Evolutionary conservation across 2,797 vertebrate species (phyloP).

Genomic region (Adelosebastes latens): DNA sequence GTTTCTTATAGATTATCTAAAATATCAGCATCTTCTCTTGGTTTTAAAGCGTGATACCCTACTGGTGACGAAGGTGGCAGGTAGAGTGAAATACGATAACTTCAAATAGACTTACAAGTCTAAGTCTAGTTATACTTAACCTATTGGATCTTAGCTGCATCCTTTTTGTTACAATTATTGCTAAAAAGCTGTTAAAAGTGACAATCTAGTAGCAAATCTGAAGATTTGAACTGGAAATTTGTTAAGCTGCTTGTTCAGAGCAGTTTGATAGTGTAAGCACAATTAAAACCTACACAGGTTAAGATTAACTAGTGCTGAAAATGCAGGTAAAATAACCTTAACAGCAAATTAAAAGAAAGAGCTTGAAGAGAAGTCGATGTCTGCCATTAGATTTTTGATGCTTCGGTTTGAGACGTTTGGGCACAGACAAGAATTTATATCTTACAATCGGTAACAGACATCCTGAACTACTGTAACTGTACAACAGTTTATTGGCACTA

Average conservation of each 20-base stretch:
- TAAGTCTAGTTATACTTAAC: conserved; percentile 62
- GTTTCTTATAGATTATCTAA: conserved; percentile 63
- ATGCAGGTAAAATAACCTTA: conserved; percentile 55
- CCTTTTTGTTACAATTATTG: conserved; percentile 39
- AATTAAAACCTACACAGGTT: conserved; percentile 49
- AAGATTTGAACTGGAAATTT: conserved; percentile 6
- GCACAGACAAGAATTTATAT: background rate
- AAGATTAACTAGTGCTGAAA: conserved; percentile 51
- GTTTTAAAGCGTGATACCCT: conserved; percentile 69
- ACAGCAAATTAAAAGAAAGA: conserved; percentile 36
- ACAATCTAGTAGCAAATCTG: conserved; percentile 55
- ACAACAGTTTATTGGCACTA: conserved; percentile 36
- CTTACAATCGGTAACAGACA: conserved; percentile 22
- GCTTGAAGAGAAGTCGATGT: background rate
- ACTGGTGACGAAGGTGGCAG: conserved; percentile 39
- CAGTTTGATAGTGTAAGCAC: conserved; percentile 42
- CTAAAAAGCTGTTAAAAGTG: conserved; percentile 57
- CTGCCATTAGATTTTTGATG: background rate
- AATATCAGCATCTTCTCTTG: conserved; percentile 57
- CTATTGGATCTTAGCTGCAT: conserved; percentile 51
- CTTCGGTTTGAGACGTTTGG: conserved; percentile 11
- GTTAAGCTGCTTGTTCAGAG: conserved; percentile 51
- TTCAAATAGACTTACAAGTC: conserved; percentile 55
- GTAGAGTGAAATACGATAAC: conserved; percentile 44
- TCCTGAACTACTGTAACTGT: conserved; percentile 42